Percentiles rank a stretch among this genome's conserved stretches.
phyloP scores from a whole-genome alignment of 2,888 invertebrate species.

The Agapostemon virescens region DNA sequence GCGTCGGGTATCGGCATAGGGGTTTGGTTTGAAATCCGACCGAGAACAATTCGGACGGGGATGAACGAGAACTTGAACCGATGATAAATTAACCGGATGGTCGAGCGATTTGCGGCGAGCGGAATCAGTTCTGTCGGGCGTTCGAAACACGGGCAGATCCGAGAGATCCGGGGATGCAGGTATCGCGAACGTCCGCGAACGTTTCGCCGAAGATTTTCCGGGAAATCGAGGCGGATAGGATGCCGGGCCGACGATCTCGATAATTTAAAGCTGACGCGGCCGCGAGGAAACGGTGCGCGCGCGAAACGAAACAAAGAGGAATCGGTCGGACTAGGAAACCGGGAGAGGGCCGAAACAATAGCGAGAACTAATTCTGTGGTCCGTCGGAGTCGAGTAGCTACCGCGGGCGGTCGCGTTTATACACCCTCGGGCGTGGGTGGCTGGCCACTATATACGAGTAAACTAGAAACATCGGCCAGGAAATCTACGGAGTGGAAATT shows the following conservation, averaged over 20 bases:
- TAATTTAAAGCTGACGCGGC: conserved; percentile 15
- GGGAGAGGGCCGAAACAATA: conserved; percentile 43
- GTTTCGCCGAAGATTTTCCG: conserved; percentile 3
- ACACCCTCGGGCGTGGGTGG: conserved; percentile 25
- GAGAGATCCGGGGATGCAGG: background rate
- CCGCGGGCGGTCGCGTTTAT: conserved; percentile 35
- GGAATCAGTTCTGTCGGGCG: background rate
- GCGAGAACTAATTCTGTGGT: conserved; percentile 59
- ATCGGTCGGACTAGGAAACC: conserved; percentile 22
- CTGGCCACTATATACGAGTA: conserved; percentile 38
- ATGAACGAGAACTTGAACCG: background rate
- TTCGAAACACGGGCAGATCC: background rate
- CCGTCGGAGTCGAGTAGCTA: conserved; percentile 54
- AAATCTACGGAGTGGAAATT: conserved; percentile 44
- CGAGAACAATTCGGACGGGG: background rate
- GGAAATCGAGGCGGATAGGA: background rate
- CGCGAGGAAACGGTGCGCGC: conserved; percentile 12
- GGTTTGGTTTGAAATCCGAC: background rate
- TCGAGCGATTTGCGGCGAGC: background rate
- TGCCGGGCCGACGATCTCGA: background rate
- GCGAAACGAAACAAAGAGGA: conserved; percentile 13
- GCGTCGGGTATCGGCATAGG: background rate
- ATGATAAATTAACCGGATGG: conserved; percentile 1
- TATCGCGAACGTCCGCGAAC: background rate
- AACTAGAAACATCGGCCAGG: conserved; percentile 57